Conservation (phyloP, 2,888 invertebrate genomes). For the Asteroscopus sphinx region DNA sequence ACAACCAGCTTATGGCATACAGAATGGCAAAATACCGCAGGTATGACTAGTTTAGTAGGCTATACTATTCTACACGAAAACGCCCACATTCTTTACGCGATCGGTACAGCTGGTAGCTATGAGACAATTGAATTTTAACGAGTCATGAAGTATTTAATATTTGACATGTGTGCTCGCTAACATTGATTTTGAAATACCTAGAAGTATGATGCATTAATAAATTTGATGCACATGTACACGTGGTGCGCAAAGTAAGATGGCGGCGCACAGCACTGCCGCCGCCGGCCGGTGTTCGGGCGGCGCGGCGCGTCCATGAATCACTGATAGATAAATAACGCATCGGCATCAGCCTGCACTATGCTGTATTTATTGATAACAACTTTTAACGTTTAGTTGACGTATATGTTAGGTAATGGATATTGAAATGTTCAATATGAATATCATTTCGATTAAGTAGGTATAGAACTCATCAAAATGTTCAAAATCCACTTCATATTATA, state of each 20-base stretch:
- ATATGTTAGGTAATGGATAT: too few species aligned
- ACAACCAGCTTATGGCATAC: constrained; percentile 69
- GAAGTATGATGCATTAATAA: constrained; percentile 48
- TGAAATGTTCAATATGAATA: too few species aligned
- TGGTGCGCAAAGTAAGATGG: constrained; percentile 86
- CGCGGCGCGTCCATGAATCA: constrained; percentile 60
- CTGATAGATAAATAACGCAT: constrained; percentile 41
- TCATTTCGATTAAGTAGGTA: too few species aligned
- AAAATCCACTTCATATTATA: too few species aligned
- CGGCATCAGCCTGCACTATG: constrained; percentile 12
- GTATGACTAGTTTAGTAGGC: constrained; percentile 64
- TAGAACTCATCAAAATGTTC: too few species aligned
- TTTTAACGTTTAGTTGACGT: too few species aligned
- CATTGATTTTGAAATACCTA: constrained; percentile 11
- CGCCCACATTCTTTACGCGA: constrained; percentile 37
- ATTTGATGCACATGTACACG: constrained; percentile 78
- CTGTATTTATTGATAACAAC: constrained; percentile 33
- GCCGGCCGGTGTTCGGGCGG: constrained; percentile 38
- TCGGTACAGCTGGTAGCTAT: constrained; percentile 21
- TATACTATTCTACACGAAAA: constrained; percentile 30
- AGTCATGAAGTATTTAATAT: not conserved
- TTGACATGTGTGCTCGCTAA: constrained; percentile 3
- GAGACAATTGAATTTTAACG: not conserved
- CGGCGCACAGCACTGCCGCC: constrained; percentile 74
- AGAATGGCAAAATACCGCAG: constrained; percentile 84